Evolutionary conservation across 23 tunicate genomes (phyloP), one percentile per base, ranked within the genome.

Genomic region (Styela plicata): DNA sequence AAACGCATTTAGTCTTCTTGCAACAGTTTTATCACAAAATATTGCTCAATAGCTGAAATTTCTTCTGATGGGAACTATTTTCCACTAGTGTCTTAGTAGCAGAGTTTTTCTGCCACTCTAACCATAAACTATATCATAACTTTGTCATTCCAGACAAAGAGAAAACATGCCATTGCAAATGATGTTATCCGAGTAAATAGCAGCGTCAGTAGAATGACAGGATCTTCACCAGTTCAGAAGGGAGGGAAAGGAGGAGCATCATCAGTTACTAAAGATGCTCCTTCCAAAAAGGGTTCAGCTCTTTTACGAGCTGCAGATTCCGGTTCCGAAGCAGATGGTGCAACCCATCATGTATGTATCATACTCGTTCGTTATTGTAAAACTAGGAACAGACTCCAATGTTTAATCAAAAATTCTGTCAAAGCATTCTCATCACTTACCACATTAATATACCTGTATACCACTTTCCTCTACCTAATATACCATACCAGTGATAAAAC

Each of bases 161-260:
- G 84, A 37, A 91, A 80, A 33, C 83, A 83, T 63, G 69, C 85
- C 0, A 86, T 91, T 2, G 85, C 97, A 13, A 85, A 78, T 22
- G 87, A 86, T 69, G 87, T 82, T 13, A 63, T 84, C n/a, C 62
- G 97, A 76, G 90, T 67, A 3, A 89, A 86, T 24, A 91, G 97
- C 37, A 83, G 89, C 44, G 86, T 87, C 33, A 91, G 97, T 65
- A 85, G 97, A 63, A 87, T 74, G 63, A 91, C 97, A 2, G 97
- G 97, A 2, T 71, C 85, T 18, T 91, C 97, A 19, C 97, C 97
- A 61, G 90, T 91, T 21, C 89, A 85, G 67, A 91, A 91, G 78
- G 89, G 89, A 16, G 84, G 84, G 37, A 70, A 57, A 52, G 84
- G 78, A 33, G 36, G 36, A 25, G 82, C 73, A 0, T 28, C 52